Evolutionary conservation across 2,797 vertebrate genomes (phyloP), one percentile per base, ranked within the genome.

Genomic region (Falco rusticolus): DNA sequence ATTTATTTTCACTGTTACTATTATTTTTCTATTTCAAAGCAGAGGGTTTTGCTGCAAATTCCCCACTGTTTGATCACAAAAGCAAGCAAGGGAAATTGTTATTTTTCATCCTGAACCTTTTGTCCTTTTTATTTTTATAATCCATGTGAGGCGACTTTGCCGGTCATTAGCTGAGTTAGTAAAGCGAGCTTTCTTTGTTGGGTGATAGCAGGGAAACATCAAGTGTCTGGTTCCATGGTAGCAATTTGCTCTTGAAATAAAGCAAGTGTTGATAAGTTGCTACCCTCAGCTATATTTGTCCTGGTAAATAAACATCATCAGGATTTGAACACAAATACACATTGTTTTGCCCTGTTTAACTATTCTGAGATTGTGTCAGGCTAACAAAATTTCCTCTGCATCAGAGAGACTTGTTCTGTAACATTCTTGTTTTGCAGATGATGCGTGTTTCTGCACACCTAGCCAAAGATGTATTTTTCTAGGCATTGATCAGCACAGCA

Each of bases 211-310:
- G 90, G 84, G 50, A 90, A 94, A 84, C 92, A 63, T 95, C 87
- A 87, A 94, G 88, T 93, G 91, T 95, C 90, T 95, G 92, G 75
- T 94, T 96, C 70, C 94, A 78, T 65, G 50, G 92, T 39, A 88
- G 87, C 41, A 96, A 94, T 96, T 96, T 96, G 95, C 81, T 95
- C 91, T 75, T 50, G 92, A 94, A 96, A 95, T 92, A 95, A 95
- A 96, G 88, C 92, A 75, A 96, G 93, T 61, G 21, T 95, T 93
- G 84, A 85, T 87, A 95, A 94, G 90, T 96, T 93, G 90, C 90
- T 94, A 95, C 96, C 92, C 94, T 97, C 90, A 96, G 96, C 96
- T 96, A 80, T 92, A 93, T 96, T 97, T 95, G 96, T 97, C 91
- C 94, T 93, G 60, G 85, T 95, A 96, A 97, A 97, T 96, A 96